phyloP scores from a whole-genome alignment of 1,140 invertebrate genomes.

The Aethina tumida region DNA sequence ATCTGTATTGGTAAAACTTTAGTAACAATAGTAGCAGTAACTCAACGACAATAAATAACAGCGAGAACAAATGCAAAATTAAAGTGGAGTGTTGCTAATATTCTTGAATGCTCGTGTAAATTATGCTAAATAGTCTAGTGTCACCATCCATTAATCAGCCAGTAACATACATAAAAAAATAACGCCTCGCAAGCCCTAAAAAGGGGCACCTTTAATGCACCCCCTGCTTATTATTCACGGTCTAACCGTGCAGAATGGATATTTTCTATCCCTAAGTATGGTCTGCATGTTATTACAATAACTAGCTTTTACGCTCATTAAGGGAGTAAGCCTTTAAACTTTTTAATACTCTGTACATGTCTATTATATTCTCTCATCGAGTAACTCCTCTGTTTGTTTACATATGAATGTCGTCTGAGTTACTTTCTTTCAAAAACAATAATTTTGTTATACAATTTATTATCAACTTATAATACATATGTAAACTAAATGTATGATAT shows the following conservation, averaged over 20 bases:
- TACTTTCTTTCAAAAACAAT: too few species aligned
- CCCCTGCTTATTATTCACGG: conserved; percentile 13
- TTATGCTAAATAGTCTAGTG: neutral
- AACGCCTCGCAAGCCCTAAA: conserved; percentile 9
- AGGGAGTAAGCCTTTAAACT: conserved; percentile 1
- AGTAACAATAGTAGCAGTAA: too few species aligned
- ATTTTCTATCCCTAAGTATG: neutral
- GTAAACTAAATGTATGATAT: too few species aligned
- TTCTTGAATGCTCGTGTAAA: too few species aligned
- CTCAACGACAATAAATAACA: too few species aligned
- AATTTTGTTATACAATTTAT: too few species aligned
- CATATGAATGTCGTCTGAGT: too few species aligned
- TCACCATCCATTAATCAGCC: conserved; percentile 7
- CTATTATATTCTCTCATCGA: too few species aligned
- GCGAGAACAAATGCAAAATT: too few species aligned
- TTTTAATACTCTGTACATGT: conserved; percentile 2
- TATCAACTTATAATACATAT: too few species aligned
- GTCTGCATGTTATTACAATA: neutral
- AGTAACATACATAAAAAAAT: conserved; percentile 10
- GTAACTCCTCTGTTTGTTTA: conserved; percentile 1
- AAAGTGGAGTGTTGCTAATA: too few species aligned
- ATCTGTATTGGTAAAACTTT: too few species aligned
- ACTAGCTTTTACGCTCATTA: conserved; percentile 3
- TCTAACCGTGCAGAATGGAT: conserved; percentile 5
- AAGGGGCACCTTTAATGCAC: conserved; percentile 7